phyloP scores from a whole-genome alignment of 2,797 vertebrate genomes.

The Crypturellus tataupa region DNA sequence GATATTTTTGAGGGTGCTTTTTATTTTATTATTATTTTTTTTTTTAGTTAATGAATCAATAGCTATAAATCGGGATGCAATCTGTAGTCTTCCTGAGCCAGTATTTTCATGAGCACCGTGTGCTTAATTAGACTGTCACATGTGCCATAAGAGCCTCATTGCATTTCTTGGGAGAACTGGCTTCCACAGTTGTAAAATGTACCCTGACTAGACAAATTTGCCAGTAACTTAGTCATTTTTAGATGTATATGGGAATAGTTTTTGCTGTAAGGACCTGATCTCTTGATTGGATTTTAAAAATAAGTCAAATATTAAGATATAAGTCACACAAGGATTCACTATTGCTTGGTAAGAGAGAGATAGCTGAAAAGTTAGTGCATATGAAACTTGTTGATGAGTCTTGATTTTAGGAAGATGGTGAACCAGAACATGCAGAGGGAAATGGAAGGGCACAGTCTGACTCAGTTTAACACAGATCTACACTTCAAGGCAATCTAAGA shows the following conservation, averaged over 20 bases:
- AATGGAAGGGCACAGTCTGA: not conserved
- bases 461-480: not conserved
- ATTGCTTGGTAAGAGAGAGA: not conserved
- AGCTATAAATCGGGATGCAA: conserved; percentile 14
- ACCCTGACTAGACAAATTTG: not conserved
- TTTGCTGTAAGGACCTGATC: not conserved
- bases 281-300: not conserved
- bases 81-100: conserved; percentile 18
- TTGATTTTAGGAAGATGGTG: not conserved
- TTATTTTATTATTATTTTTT: no score
- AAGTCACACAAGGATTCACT: not conserved
- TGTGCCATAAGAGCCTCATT: not conserved
- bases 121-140: not conserved
- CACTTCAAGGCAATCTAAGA: not conserved
- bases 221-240: not conserved
- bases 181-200: not conserved
- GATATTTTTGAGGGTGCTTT: not conserved
- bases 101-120: not conserved
- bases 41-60: no score
- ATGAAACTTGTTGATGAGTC: not conserved
- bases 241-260: not conserved
- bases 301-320: not conserved
- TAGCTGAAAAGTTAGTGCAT: not conserved
- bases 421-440: not conserved
- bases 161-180: not conserved